Percentiles rank a stretch among this genome's conserved stretches.
Conservation (phyloP, 1,140 invertebrate genomes). For the Periplaneta americana region DNA sequence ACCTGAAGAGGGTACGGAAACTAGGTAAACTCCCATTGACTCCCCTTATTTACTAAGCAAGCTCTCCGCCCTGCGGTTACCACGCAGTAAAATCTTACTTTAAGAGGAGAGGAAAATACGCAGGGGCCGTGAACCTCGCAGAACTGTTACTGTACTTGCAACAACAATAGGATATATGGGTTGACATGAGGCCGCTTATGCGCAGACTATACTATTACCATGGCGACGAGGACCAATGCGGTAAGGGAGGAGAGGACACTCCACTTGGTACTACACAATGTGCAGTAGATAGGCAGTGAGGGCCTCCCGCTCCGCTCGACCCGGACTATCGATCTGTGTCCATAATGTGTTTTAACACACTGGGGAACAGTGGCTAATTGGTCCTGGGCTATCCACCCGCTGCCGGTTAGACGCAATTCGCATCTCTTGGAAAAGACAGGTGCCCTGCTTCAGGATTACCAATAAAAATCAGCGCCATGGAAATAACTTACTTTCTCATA, state of each 20-base stretch:
- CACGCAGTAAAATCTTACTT: no score
- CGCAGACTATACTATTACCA: background rate
- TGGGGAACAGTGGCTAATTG: background rate
- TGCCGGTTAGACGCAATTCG: background rate
- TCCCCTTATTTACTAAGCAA: no score
- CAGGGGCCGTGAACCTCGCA: background rate
- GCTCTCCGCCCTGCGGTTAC: no score
- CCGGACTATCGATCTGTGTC: background rate
- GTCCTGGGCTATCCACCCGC: background rate
- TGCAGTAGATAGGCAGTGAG: background rate
- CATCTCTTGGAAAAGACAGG: background rate
- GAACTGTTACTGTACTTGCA: background rate
- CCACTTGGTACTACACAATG: background rate
- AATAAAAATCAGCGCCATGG: no score
- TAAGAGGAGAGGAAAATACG: background rate
- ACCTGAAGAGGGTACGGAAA: no score
- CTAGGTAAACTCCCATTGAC: no score
- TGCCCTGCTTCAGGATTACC: background rate
- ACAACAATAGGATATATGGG: background rate
- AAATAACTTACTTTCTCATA: no score
- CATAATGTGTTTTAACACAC: background rate
- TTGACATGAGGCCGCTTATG: background rate
- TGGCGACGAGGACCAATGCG: background rate
- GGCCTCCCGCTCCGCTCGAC: background rate
- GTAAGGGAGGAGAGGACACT: background rate